phyloP scores from a whole-genome alignment of 1,140 invertebrate species.

The Caenorhabditis elegans region WBcel235 BX284606.5:17575501-17576000 shows the following conservation, averaged over 20 bases:
- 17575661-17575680: neutral
- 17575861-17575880: too few species aligned
- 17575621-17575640: neutral
- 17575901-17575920: too few species aligned
- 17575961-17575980: too few species aligned
- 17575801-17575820: too few species aligned
- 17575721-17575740: conserved; percentile 12
- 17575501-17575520: neutral
- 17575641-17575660: too few species aligned
- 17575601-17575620: neutral
- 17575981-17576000: too few species aligned
- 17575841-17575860: too few species aligned
- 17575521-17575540: neutral
- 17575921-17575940: too few species aligned
- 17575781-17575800: too few species aligned
- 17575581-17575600: neutral
- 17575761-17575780: neutral
- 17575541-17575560: neutral
- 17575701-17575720: neutral
- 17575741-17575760: neutral
- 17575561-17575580: neutral
- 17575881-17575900: too few species aligned
- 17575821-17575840: too few species aligned
- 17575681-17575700: neutral
- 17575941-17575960: too few species aligned